These are phyloP conservation scores for Drosophila busckii DNA, from an alignment of 1,140 invertebrate species.

Conservation along the genomic window DNA sequence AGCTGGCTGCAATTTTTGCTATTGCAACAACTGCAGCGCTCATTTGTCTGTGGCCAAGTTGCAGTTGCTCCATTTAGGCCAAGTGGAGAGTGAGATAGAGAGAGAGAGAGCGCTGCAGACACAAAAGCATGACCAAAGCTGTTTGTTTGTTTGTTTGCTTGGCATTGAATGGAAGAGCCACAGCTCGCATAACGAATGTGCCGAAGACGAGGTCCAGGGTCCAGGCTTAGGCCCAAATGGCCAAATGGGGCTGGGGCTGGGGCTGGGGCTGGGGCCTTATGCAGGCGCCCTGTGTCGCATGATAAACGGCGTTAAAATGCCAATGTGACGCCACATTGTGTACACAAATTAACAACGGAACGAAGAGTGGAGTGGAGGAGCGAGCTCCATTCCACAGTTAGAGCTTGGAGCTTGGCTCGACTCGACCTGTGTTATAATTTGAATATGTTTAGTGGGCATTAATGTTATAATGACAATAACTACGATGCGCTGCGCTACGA, in stretches of 20 bases:
- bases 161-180: too few relatives aligned
- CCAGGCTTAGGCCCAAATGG: conserved; percentile 11
- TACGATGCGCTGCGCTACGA: conserved; percentile 66
- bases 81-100: conserved; percentile 36
- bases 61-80: conserved; percentile 67
- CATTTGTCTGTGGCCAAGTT: conserved; percentile 57
- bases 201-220: not conserved
- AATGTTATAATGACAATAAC: conserved; percentile 78
- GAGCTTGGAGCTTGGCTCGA: not conserved
- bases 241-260: conserved; percentile 6
- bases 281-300: conserved; percentile 76
- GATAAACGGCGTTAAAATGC: conserved; percentile 78
- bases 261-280: conserved; percentile 39
- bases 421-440: conserved; percentile 61
- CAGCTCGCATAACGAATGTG: too few relatives aligned
- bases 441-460: conserved; percentile 77
- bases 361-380: conserved; percentile 2
- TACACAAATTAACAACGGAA: conserved; percentile 77
- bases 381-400: not conserved
- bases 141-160: too few relatives aligned
- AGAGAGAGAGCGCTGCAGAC: too few relatives aligned
- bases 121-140: conserved; percentile 9
- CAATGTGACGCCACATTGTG: conserved; percentile 78
- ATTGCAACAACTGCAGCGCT: too few relatives aligned
- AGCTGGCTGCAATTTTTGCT: too few relatives aligned